Evolutionary conservation across 2,797 vertebrate genomes (phyloP), one percentile per base, ranked within the genome.

Genomic region (Lycodopsis pacificus): DNA sequence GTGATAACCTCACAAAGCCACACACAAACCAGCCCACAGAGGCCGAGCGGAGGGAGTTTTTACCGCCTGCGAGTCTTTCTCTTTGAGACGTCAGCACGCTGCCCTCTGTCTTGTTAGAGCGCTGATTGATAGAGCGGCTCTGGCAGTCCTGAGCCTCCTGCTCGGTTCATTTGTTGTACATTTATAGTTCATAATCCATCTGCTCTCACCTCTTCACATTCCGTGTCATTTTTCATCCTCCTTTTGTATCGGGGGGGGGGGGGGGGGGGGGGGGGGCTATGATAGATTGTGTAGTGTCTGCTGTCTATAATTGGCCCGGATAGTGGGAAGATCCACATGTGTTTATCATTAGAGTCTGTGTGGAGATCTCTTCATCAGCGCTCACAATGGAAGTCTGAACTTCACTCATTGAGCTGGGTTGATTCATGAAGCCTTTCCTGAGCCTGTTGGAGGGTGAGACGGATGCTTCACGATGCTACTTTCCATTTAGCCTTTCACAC

Each of bases 151-250:
- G 82, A 85, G 86, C 88, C 84, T 88, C 86, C 86, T 77, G 84
- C 84, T 85, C 68, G 46, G 77, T 91, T 93, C 92, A 94, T 94
- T 92, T 91, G 91, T 94, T 89, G 84, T 64, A 93, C 89, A 90
- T 88, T 91, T 91, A 91, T 91, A 93, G 91, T 93, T 93, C 91
- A 88, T 87, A 87, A 93, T 92, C 93, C 92, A 92, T 94, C 94
- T 93, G 91, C 90, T 88, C 88, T 80, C 89, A 89, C 82, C 90
- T 85, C 82, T 68, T 80, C 89, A 82, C 86, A 58, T 76, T 83
- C 65, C n/a, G 0, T 58, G 38, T 70, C 4, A 86, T 92, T 91
- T 89, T 81, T 93, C 88, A 92, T 83, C 56, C 84, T 80, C 61
- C 79, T 83, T 91, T 87, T 90, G 80, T 80, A 77, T 85, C 76